A percentile compares a stretch with the other conserved stretches of the same genome.
These are phyloP conservation scores for Otus scops DNA, from an alignment of 2,797 vertebrate genomes.

Conservation along the genomic window DNA sequence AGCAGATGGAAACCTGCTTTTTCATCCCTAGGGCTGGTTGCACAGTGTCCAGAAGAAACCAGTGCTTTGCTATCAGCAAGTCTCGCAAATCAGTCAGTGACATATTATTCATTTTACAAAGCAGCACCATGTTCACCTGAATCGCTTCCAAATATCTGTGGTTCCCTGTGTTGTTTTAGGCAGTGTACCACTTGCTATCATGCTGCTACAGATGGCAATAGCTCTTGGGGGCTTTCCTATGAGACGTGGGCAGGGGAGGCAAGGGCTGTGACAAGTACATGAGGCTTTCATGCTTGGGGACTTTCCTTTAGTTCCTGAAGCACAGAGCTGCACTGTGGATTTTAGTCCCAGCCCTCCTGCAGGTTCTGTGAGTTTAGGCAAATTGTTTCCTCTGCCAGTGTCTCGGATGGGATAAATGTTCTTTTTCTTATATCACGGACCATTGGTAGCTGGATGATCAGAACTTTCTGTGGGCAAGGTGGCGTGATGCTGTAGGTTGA, in stretches of 20 bases:
- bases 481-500: background rate
- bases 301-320: background rate
- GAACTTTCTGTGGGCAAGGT: background rate
- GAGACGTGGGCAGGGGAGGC: conserved; percentile 25
- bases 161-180: conserved; percentile 44
- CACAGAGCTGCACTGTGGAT: background rate
- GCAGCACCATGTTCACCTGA: conserved; percentile 45
- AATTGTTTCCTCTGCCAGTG: background rate
- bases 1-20: background rate
- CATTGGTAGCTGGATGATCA: background rate
- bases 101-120: conserved; percentile 59
- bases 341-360: background rate
- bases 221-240: conserved; percentile 49
- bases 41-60: background rate
- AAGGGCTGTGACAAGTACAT: conserved; percentile 37
- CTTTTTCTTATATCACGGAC: background rate
- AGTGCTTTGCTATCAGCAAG: background rate
- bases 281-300: background rate
- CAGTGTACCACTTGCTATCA: conserved; percentile 34
- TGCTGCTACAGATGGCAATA: conserved; percentile 49
- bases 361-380: background rate
- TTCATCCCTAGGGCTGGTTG: background rate
- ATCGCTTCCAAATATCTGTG: conserved; percentile 50
- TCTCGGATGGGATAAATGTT: background rate
- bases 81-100: background rate